A percentile compares a stretch with the other conserved stretches of the same genome.
Evolutionary conservation across 2,888 invertebrate genomes (phyloP).

Genomic region (Anodontia alba): DNA sequence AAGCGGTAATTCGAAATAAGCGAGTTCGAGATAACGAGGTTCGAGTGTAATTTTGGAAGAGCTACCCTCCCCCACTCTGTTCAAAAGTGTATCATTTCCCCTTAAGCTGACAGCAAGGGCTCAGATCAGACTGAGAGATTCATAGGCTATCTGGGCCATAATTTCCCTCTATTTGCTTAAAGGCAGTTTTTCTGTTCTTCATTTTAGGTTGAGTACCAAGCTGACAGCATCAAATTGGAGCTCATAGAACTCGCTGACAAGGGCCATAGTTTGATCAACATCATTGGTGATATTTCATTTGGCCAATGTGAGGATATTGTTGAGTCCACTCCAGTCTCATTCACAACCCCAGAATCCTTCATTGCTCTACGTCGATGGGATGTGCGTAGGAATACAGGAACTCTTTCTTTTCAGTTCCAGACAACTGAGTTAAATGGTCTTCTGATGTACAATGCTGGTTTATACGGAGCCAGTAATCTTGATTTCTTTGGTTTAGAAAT

Average conservation of each 20-base stretch:
- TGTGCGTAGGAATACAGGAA: constrained; percentile 91
- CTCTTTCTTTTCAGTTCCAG: constrained; percentile 96
- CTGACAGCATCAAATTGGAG: constrained; percentile 94
- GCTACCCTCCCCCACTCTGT: too few species aligned
- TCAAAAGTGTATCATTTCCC: too few species aligned
- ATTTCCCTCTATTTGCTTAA: too few species aligned
- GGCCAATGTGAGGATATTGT: constrained; percentile 81
- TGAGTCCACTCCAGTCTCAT: constrained; percentile 92
- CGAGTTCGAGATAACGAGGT: too few species aligned
- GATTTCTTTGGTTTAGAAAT: constrained; percentile 98
- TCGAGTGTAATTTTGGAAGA: too few species aligned
- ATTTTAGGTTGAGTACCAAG: constrained; percentile 94
- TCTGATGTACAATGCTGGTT: constrained; percentile 95
- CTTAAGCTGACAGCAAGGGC: too few species aligned
- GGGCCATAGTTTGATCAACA: constrained; percentile 92
- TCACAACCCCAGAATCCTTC: constrained; percentile 93
- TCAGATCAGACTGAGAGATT: too few species aligned
- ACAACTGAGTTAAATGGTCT: constrained; percentile 98
- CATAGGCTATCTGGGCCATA: too few species aligned
- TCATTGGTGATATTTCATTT: constrained; percentile 92
- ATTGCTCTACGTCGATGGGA: constrained; percentile 93
- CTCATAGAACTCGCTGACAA: constrained; percentile 94
- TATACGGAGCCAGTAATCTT: constrained; percentile 79
- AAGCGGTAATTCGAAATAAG: too few species aligned
- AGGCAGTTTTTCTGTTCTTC: too few species aligned